Evolutionary conservation across 2,797 vertebrate species (phyloP).

Genomic region (Tolypeutes matacus): DNA sequence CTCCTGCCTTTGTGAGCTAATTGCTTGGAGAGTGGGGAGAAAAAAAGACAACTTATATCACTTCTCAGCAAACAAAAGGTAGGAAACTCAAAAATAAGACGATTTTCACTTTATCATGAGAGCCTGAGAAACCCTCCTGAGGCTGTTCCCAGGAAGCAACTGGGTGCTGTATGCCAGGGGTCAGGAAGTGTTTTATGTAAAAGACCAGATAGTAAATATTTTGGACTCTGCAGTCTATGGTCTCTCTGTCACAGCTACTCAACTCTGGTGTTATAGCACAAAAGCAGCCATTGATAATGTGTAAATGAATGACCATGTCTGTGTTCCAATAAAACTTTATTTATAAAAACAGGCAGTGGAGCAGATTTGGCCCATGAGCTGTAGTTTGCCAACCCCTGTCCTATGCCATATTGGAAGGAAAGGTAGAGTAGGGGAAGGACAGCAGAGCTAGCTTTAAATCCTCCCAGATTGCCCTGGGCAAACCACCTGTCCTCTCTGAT

Average conservation of each 20-base stretch:
- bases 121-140: neutral
- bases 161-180: neutral
- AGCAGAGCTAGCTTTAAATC: neutral
- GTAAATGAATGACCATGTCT: neutral
- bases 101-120: neutral
- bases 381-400: neutral
- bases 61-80: conserved; percentile 47
- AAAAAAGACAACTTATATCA: neutral
- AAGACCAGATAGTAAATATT: neutral
- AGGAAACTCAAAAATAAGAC: neutral
- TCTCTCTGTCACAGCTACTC: neutral
- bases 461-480: neutral
- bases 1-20: conserved; percentile 47
- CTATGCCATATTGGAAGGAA: neutral
- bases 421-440: neutral
- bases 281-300: neutral
- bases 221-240: neutral
- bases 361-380: neutral
- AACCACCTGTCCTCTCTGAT: neutral
- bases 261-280: neutral
- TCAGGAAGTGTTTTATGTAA: neutral
- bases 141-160: fast-evolving
- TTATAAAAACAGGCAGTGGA: neutral
- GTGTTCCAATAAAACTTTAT: conserved; percentile 59
- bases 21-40: conserved; percentile 32